phyloP scores from a whole-genome alignment of 2,888 invertebrate genomes.

The Phania funesta region DNA sequence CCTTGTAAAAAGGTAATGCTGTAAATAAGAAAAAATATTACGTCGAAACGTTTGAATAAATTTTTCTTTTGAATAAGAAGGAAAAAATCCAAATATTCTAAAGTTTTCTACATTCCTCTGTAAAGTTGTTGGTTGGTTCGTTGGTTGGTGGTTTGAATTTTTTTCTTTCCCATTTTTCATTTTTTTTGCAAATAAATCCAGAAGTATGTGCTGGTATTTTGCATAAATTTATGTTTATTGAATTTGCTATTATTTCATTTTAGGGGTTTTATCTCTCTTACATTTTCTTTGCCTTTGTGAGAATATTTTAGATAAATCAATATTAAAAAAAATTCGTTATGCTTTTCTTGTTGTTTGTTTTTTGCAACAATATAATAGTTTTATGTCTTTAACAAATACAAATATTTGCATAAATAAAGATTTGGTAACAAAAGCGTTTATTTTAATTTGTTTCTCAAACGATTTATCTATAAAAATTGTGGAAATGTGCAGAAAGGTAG shows the following conservation, averaged over 20 bases:
- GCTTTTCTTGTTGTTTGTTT: neutral
- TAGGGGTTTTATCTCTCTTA: neutral
- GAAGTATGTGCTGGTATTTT: slow-evolving; percentile 69
- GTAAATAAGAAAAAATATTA: slow-evolving; percentile 3
- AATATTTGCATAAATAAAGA: slow-evolving; percentile 39
- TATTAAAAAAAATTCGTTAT: neutral
- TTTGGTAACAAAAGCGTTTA: neutral
- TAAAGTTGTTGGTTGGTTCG: slow-evolving; percentile 27
- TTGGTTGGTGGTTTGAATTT: slow-evolving; percentile 72
- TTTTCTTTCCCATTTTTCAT: slow-evolving; percentile 73
- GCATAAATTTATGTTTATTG: slow-evolving; percentile 72
- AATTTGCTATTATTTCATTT: slow-evolving; percentile 68
- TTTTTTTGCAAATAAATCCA: slow-evolving; percentile 38
- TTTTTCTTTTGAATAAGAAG: slow-evolving; percentile 17
- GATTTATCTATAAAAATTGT: slow-evolving; percentile 1
- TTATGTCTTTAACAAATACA: slow-evolving; percentile 34
- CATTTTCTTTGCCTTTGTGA: neutral
- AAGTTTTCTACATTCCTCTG: slow-evolving; percentile 12
- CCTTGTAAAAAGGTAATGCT: slow-evolving; percentile 27
- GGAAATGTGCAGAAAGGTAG: neutral
- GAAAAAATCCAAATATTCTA: slow-evolving; percentile 1
- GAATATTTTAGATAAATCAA: slow-evolving; percentile 40
- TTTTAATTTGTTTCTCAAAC: slow-evolving; percentile 17
- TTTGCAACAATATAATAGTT: slow-evolving; percentile 51
- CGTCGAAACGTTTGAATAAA: slow-evolving; percentile 30